A percentile compares a stretch with the other conserved stretches of the same genome.
These are phyloP conservation scores for Drosophila persimilis DNA, from an alignment of 1,140 invertebrate species.

Conservation along the genomic window DNA sequence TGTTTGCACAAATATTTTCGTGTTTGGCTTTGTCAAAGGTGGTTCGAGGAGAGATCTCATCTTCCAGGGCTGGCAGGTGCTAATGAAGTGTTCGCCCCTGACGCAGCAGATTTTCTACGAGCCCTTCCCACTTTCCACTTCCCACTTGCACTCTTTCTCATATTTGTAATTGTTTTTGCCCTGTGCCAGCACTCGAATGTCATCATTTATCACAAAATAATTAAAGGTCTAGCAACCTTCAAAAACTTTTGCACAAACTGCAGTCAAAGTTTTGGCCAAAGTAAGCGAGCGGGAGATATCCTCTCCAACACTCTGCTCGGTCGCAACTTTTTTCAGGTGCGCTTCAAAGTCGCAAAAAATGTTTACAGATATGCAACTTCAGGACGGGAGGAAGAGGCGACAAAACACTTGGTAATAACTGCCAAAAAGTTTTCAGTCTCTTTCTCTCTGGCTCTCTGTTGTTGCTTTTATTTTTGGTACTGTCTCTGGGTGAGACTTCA, in stretches of 20 bases:
- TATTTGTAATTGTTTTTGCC: constrained; percentile 45
- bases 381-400: constrained; percentile 32
- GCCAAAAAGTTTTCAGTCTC: constrained; percentile 68
- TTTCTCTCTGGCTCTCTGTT: constrained; percentile 22
- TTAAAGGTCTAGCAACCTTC: constrained; percentile 74
- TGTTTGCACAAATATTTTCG: constrained; percentile 75
- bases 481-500: constrained; percentile 64
- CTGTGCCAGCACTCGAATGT: constrained; percentile 61
- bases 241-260: constrained; percentile 35
- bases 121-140: not conserved
- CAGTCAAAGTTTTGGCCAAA: constrained; percentile 55
- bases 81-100: constrained; percentile 69
- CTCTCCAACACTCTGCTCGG: not conserved
- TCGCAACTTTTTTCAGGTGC: constrained; percentile 71
- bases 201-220: constrained; percentile 83
- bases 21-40: constrained; percentile 55
- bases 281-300: constrained; percentile 20
- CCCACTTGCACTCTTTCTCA: not conserved
- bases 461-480: constrained; percentile 17
- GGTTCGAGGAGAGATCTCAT: constrained; percentile 4
- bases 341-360: constrained; percentile 74
- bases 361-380: constrained; percentile 73
- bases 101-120: constrained; percentile 45
- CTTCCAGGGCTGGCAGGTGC: constrained; percentile 56
- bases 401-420: constrained; percentile 81